These are phyloP conservation scores for Lepus townsendii DNA, from an alignment of 2,797 vertebrate genomes.

Conservation along the genomic window DNA sequence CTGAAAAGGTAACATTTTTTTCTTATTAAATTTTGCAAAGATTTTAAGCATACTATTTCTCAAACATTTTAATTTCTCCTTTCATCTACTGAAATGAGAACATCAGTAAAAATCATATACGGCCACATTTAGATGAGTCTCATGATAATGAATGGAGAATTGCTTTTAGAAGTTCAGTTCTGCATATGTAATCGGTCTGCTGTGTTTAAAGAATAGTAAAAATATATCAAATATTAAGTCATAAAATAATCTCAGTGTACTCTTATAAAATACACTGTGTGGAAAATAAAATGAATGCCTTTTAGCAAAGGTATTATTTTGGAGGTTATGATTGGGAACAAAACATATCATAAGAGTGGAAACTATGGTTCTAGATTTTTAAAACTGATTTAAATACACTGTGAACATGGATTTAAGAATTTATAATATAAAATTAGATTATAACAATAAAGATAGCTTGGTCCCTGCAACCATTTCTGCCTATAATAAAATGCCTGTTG, in stretches of 20 bases:
- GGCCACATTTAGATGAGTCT: conserved; percentile 82
- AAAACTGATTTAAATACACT: conserved; percentile 17
- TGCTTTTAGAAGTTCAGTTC: conserved; percentile 85
- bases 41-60: conserved; percentile 81
- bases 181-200: conserved; percentile 83
- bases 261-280: conserved; percentile 68
- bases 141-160: conserved; percentile 84
- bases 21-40: conserved; percentile 64
- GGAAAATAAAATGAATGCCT: conserved; percentile 66
- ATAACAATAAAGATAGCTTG: conserved; percentile 14
- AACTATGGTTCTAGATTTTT: background rate
- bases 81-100: conserved; percentile 77
- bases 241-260: conserved; percentile 78
- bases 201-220: conserved; percentile 71
- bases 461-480: background rate
- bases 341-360: background rate
- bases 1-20: conserved; percentile 51
- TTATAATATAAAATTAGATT: background rate
- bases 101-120: conserved; percentile 76
- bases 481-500: conserved; percentile 64
- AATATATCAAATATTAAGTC: conserved; percentile 75
- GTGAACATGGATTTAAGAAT: background rate
- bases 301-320: conserved; percentile 58
- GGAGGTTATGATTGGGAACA: background rate
- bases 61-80: conserved; percentile 76